Base-by-base conservation (phyloP, 2,113 vertebrate genomes). In the Syrmaticus mikado region DNA sequence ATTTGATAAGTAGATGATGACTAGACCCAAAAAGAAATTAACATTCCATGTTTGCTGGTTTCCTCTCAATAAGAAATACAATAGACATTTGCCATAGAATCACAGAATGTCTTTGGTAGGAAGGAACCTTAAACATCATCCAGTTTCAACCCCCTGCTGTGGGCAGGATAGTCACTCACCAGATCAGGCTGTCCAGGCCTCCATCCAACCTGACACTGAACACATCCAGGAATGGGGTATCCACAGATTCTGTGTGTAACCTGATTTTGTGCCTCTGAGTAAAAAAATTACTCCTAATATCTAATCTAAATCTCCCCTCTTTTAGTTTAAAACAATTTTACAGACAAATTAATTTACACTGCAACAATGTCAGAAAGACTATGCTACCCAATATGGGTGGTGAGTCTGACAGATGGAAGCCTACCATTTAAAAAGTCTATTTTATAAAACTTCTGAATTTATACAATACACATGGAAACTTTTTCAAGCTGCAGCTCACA, bases 1-100 rank as follows among this genome's bases (percentile, higher is more conserved):
- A 27, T 62, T 74, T 84, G 66, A 91, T 74, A 87, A 93, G 87
- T 9, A 8, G 48, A 77, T 84, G 43, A 87, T 55, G 71, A 64
- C 55, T 87, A 67, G 52, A 81, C 28, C 87, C 41, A 89, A 95
- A 93, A 90, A 58, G 28, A 95, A 94, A 89, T 40, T 84, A 92
- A 88, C 1, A 1, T 32, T 93, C 80, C 84, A 75, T 45, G 38
- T 50, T 8, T 82, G 45, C 32, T 82, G 41, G 4, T 48, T 92
- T 93, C 82, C 80, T 70, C 81, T 52, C 64, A 77, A 62, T 17
- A 67, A 30, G 50, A 90, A 60, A 53, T 20, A 60, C 10, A 82
- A 70, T 14, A 80, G 45, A 50, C 28, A 36, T 81, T 82, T 55
- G 53, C 15, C 15, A 55, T 18, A 55, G 28, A 55, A 57, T 57